Base-by-base conservation (phyloP, 2,113 vertebrate genomes). In the Corythaixoides concolor region DNA sequence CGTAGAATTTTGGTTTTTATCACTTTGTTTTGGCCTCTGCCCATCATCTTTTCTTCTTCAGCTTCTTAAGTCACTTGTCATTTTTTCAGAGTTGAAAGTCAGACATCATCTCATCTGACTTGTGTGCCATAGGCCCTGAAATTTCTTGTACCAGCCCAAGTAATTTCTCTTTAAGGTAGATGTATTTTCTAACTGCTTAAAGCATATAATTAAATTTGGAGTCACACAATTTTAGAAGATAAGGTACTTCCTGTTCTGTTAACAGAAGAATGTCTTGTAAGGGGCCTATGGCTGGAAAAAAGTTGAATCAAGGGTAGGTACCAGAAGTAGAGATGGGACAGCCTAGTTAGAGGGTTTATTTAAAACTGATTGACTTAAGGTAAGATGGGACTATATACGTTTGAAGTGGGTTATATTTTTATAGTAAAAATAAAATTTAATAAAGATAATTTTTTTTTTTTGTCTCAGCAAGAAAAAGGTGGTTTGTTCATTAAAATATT, bases 171-270 rank as follows among this genome's bases (percentile, higher is more conserved):
- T 75, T 92, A 89, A 89, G 76, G 80, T 92, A 93, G 89, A 15
- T 32, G 37, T 78, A 84, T 94, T 91, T 94, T 67, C 64, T 88
- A 17, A 59, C 37, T 20, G 32, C 60, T 55, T 94, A 56, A 68
- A 92, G 37, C 37, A 74, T 84, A 58, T 92, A 77, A 96, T 95
- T 95, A 95, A 50, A 70, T 59, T 74, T 72, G 77, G 80, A 95
- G 86, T 90, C 77, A 95, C 26, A 63, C 69, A 70, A 15, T 70
- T 81, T 78, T 49, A 92, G 80, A 84, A 92, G 64, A 95, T 93
- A 90, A 95, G 76, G 76, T 59, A 95, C 84, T 95, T 97, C 84
- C 94, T 95, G 88, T 88, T 81, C 94, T 79, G 15, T 78, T 95
- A 87, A 77, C 80, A 94, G n/a, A 52, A 66, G 32, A 72, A 59